Evolutionary conservation across 2,113 vertebrate genomes (phyloP), one percentile per base, ranked within the genome.

Genomic region (Tylochromis polylepis): DNA sequence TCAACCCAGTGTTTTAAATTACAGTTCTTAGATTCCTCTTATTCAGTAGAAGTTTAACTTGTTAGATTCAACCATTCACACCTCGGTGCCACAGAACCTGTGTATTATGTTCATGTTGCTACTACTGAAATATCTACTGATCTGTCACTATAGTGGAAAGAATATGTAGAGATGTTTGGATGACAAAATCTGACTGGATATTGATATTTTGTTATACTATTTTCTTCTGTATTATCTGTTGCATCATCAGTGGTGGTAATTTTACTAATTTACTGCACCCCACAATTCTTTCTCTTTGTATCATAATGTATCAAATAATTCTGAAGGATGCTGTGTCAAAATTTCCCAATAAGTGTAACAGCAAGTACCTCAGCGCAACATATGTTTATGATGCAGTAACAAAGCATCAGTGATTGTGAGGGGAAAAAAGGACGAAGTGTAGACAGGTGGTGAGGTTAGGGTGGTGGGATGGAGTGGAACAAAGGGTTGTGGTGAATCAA

Each of bases 1-100:
- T 70, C 79, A n/a, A 46, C 24, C 24, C 10, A 84, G n/a, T 43
- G 51, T 46, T 49, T 81, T 85, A 58, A 91, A 91, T 85, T 46
- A 34, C 10, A 72, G 46, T 65, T 9, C 62, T 85, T 31, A 27
- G 20, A 87, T 43, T 20, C 51, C 8, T 6, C 8, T 3, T 51
- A 18, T 51, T 77, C 27, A 14, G 22, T 72, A 46, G 51, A 11
- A 51, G 72, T 27, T 34, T 46, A 57, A 70, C 51, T 80, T 60
- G 41, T 49, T 81, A 60, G 11, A n/a, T n/a, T 81, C 11, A 77
- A 34, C 31, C 27, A 77, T 60, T 81, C 41, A 60, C 38, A 81
- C 41, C 38, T 46, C 31, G 82, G 11, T 62, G 20, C 31, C 18
- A 36, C 41, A 70, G 29, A 70, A 9, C 16, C 24, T 56, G 56